Percentiles rank a stretch among this genome's conserved stretches.
Conservation (phyloP, 2,113 vertebrate genomes). For the Pogonocichla stellata region DNA sequence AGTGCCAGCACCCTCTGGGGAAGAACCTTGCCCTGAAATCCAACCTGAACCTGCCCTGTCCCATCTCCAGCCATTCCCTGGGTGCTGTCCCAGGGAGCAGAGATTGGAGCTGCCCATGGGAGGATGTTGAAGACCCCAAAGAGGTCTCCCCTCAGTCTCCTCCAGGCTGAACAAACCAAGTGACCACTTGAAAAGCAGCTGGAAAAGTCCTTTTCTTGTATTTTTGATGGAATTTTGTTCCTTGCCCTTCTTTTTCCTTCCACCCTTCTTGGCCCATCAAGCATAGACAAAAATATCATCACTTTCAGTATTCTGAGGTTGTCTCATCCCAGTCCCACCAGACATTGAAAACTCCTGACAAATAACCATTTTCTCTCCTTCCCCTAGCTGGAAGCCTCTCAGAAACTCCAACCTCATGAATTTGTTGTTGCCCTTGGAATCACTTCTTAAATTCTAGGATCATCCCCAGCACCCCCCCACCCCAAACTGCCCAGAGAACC, state of each 20-base stretch:
- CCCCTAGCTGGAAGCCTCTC: neutral
- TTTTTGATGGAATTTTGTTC: neutral
- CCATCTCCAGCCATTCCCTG: neutral
- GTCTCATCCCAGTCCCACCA: neutral
- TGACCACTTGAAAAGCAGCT: neutral
- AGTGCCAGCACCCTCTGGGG: neutral
- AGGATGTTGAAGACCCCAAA: neutral
- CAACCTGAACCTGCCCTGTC: accelerated
- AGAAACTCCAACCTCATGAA: neutral
- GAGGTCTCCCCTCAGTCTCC: neutral
- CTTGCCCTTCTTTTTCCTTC: neutral
- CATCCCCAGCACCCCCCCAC: neutral
- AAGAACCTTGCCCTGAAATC: accelerated
- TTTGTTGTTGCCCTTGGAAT: neutral
- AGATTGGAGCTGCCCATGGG: accelerated
- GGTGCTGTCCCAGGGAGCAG: neutral
- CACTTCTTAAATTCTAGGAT: neutral
- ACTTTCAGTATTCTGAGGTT: neutral
- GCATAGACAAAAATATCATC: neutral
- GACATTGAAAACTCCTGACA: neutral
- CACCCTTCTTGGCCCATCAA: neutral
- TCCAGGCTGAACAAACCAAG: neutral
- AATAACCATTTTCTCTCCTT: neutral
- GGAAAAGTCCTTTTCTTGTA: neutral
- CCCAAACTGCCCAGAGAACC: neutral